These are phyloP conservation scores for Drosophila anceps DNA, from an alignment of 2,888 invertebrate genomes.

Conservation along the genomic window DNA sequence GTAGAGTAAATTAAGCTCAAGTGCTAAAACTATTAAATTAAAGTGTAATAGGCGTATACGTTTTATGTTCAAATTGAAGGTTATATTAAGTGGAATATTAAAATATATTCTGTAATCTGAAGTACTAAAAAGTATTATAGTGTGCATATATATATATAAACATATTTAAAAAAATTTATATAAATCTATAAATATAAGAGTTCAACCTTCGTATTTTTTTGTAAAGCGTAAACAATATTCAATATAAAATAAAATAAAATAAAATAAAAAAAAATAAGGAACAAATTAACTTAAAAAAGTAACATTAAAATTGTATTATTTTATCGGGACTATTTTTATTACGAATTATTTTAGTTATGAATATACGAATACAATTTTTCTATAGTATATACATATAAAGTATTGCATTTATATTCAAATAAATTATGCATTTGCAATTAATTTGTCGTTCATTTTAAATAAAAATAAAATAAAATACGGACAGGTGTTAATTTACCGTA, in stretches of 20 bases:
- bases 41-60: slow-evolving; percentile 1
- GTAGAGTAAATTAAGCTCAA: background rate
- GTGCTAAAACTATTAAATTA: slow-evolving; percentile 7
- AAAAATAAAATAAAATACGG: background rate
- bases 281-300: background rate
- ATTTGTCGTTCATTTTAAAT: background rate
- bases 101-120: background rate
- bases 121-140: background rate
- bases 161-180: background rate
- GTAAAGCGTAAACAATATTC: background rate
- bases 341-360: background rate
- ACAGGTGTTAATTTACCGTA: background rate
- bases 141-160: background rate
- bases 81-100: background rate
- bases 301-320: background rate
- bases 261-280: too few species aligned
- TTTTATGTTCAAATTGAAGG: background rate
- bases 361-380: background rate
- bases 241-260: too few species aligned
- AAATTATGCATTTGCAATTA: background rate
- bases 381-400: background rate
- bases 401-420: background rate
- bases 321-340: background rate
- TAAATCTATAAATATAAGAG: background rate
- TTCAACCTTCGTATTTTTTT: too few species aligned